phyloP scores from a whole-genome alignment of 2,888 invertebrate genomes.

The Drosophila multiciliata region DNA sequence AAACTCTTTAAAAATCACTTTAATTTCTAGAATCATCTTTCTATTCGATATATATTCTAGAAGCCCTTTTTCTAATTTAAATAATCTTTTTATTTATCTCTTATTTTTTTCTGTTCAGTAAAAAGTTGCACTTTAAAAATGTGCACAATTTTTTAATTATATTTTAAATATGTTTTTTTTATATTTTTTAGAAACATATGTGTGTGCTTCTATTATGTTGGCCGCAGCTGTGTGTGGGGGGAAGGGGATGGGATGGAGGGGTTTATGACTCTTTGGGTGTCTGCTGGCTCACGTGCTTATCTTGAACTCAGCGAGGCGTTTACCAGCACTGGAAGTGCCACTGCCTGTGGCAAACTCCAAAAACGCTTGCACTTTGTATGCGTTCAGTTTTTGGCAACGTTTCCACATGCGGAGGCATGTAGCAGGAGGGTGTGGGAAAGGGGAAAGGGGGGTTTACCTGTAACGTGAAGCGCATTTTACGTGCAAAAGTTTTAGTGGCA shows the following conservation, averaged over 20 bases:
- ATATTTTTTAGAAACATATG: not conserved
- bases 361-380: slow-evolving; percentile 31
- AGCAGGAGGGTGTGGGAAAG: not conserved
- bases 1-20: not conserved
- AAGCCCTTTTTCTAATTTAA: too few relatives aligned
- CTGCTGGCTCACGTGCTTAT: slow-evolving; percentile 76
- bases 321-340: slow-evolving; percentile 51
- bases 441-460: slow-evolving; percentile 42
- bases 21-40: too few relatives aligned
- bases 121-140: not conserved
- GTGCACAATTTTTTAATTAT: not conserved
- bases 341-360: slow-evolving; percentile 40
- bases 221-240: not conserved
- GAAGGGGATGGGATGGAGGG: not conserved
- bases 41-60: too few relatives aligned
- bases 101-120: not conserved
- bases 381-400: slow-evolving; percentile 37
- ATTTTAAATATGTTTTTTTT: too few relatives aligned
- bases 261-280: slow-evolving; percentile 12
- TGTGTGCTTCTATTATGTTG: not conserved
- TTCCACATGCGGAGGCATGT: not conserved
- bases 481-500: slow-evolving; percentile 76
- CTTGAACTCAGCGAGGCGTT: slow-evolving; percentile 62
- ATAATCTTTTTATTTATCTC: too few relatives aligned
- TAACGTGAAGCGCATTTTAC: slow-evolving; percentile 71